Conservation (phyloP, 2,113 vertebrate species). For the Mustelus asterias region DNA sequence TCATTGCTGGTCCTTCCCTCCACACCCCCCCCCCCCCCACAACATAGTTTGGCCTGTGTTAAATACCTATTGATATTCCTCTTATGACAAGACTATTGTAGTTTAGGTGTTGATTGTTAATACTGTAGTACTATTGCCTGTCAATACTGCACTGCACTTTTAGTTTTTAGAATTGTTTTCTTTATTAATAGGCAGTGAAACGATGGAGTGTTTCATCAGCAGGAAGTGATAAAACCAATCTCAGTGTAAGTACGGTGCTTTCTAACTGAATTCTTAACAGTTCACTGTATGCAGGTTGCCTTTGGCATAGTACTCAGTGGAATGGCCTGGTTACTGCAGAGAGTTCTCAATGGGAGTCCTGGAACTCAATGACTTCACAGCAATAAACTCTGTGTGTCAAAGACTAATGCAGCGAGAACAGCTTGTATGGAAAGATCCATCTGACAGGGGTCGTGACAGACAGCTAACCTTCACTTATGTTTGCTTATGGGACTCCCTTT, state of each 20-base stretch:
- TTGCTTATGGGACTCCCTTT: not conserved
- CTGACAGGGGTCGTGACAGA: not conserved
- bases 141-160: slow-evolving; percentile 11
- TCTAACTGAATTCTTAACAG: not conserved
- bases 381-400: not conserved
- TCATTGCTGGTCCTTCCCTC: not conserved
- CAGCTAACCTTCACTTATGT: not conserved
- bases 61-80: not conserved
- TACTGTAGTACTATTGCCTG: not conserved
- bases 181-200: slow-evolving; percentile 65
- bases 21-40: not conserved
- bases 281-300: not conserved
- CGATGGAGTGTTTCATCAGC: slow-evolving; percentile 70
- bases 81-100: not conserved
- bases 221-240: slow-evolving; percentile 74
- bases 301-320: not conserved
- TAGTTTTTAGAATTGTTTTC: slow-evolving; percentile 42
- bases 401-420: not conserved
- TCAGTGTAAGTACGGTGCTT: slow-evolving; percentile 55
- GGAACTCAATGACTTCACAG: slow-evolving; percentile 16
- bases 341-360: not conserved
- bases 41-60: not conserved
- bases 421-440: not conserved
- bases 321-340: slow-evolving; percentile 2
- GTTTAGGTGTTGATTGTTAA: not conserved